Conservation (phyloP, 2,888 invertebrate species). For the Arenicola marina region DNA sequence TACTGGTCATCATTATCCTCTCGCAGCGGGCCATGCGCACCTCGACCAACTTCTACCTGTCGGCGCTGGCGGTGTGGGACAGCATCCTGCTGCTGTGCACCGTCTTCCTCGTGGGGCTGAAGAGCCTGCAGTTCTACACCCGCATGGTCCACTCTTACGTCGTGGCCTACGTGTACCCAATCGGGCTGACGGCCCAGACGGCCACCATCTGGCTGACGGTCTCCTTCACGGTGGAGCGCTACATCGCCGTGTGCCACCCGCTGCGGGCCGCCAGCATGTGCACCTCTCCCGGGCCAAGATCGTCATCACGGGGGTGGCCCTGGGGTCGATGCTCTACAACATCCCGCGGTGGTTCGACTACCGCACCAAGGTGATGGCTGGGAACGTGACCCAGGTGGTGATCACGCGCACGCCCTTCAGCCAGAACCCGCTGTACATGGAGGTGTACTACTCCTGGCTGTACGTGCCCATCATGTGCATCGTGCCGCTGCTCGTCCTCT, state of each 20-base stretch:
- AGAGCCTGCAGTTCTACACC: slow-evolving; percentile 40
- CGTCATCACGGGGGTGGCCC: slow-evolving; percentile 80
- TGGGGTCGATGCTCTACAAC: slow-evolving; percentile 85
- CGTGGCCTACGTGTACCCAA: slow-evolving; percentile 65
- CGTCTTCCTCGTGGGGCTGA: slow-evolving; percentile 48
- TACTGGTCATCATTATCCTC: slow-evolving; percentile 66
- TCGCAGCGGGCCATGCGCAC: slow-evolving; percentile 72
- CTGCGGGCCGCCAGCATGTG: slow-evolving; percentile 86
- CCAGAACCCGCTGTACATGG: slow-evolving; percentile 63
- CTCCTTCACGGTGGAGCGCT: slow-evolving; percentile 78
- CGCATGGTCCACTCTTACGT: slow-evolving; percentile 45
- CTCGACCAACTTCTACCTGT: slow-evolving; percentile 69
- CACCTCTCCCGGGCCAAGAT: slow-evolving; percentile 82
- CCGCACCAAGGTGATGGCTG: slow-evolving; percentile 16
- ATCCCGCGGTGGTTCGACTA: slow-evolving; percentile 70
- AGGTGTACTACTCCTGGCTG: slow-evolving; percentile 80
- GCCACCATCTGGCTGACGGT: slow-evolving; percentile 86
- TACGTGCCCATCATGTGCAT: slow-evolving; percentile 93
- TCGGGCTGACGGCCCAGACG: slow-evolving; percentile 87
- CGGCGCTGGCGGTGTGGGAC: slow-evolving; percentile 58
- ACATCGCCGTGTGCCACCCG: slow-evolving; percentile 80
- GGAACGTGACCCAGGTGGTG: slow-evolving; percentile 29
- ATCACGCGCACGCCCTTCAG: slow-evolving; percentile 71
- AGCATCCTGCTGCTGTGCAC: slow-evolving; percentile 52
- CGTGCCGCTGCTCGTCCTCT: slow-evolving; percentile 85